Evolutionary conservation across 92 coral and sea anemone species (phyloP).

Genomic region (Zoanthus sociatus): DNA sequence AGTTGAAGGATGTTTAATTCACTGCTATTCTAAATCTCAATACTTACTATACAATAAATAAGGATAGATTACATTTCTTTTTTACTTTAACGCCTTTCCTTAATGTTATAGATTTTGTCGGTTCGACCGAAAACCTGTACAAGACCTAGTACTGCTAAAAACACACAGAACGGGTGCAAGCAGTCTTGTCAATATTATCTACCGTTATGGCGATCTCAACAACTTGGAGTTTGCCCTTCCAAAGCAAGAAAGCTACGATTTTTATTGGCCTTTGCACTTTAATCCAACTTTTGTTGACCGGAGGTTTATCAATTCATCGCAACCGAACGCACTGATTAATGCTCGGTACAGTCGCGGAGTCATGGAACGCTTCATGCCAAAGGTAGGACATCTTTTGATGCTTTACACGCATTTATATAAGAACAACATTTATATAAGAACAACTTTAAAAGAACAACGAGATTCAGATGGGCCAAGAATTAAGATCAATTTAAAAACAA

Average conservation of each 20-base stretch:
- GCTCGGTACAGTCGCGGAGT: conserved; percentile 73
- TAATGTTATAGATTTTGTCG: conserved; percentile 17
- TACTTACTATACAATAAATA: too few species aligned
- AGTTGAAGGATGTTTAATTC: too few species aligned
- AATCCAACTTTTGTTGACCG: conserved; percentile 91
- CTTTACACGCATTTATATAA: too few species aligned
- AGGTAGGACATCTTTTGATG: conserved; percentile 54
- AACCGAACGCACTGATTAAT: conserved; percentile 73
- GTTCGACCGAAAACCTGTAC: conserved; percentile 49
- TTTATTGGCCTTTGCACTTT: conserved; percentile 89
- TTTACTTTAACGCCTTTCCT: background rate
- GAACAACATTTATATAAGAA: too few species aligned
- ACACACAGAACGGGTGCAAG: conserved; percentile 82
- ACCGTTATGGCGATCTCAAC: conserved; percentile 94
- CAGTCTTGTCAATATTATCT: conserved; percentile 83
- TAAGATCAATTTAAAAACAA: too few species aligned
- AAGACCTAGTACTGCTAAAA: conserved; percentile 68
- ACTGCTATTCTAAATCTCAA: too few species aligned
- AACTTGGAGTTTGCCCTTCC: conserved; percentile 91
- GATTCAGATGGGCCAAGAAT: too few species aligned
- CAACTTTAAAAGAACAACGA: too few species aligned
- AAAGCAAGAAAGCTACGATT: conserved; percentile 75
- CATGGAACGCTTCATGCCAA: conserved; percentile 75
- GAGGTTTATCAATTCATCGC: conserved; percentile 64
- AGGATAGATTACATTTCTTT: too few species aligned